Base-by-base conservation (phyloP, 37 sponge, comb jelly and placozoan species). In the Sycon ciliatum region DNA sequence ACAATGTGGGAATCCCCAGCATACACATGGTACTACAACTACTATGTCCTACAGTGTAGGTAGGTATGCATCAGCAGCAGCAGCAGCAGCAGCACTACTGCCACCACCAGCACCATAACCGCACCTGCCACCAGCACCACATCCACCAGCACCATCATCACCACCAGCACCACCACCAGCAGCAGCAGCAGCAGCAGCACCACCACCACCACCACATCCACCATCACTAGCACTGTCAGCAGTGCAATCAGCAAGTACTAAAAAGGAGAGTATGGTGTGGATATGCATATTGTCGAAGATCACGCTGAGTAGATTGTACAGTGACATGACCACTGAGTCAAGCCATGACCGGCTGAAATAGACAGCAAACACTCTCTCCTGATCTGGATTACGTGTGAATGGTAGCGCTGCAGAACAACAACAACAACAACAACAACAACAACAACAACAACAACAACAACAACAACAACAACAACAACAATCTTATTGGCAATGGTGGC, bases 261-360 rank as follows among this genome's bases (percentile, higher is more conserved):
- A 65, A 34, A 3, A 26, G 3, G 24, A 32, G 4, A 20, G 27
- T 31, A 35, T 6, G 26, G 32, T 32, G 27, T 81, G 88, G 85
- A 83, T 88, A 83, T 81, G 84, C 20, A 93, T 65, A 39, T 74
- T 75, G 39, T 85, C 32, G 37, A 86, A 83, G 26, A 93, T 85
- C 4, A 84, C 85, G 76, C 87, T 86, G 84, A 93, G 85, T 74
- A 93, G 89, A 68, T 93, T 93, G 68, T 81, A 82, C 22, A 93
- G 73, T 11, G 94, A 87, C 3, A 86, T 58, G 31, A 71, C 32
- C 37, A 93, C 80, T 3, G 87, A 73, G 53, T 85, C 86, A 18
- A 69, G 36, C 86, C 92, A 93, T 32, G 86, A 81, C 72, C 79
- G 86, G 70, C 80, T 82, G 70, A 82, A 89, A 67, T 89, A 93